Base-by-base conservation (phyloP, 2,888 invertebrate species). In the Junonia oenone region DNA sequence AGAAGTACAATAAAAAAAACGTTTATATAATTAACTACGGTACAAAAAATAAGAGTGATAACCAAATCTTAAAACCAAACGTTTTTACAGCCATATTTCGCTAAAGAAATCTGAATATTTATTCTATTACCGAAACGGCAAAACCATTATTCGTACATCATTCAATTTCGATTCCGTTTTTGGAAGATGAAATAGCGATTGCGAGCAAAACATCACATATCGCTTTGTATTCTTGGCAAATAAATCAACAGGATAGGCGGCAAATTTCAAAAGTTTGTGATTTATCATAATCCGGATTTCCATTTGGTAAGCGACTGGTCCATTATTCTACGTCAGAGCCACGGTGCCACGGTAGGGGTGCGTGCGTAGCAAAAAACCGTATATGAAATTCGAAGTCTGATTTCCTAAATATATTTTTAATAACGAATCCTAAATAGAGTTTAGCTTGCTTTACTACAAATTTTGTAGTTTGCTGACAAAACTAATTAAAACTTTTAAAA, bases 251-350 rank as follows among this genome's bases (percentile, higher is more conserved):
- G 72, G 75, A 77, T 83, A 81, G 78, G 77, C 80, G 82, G 76
- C 78, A 81, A 83, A 86, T 83, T 85, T 81, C 83, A 84, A 87
- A 86, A 88, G 78, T 86, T 88, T 85, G 80, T 85, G 87, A 88
- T 88, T 88, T 88, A 88, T 88, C 87, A 88, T 87, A 85, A 87
- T 86, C 82, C 78, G 78, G 75, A 85, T 84, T 84, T 81, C 86
- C 85, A 87, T 88, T 87, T 86, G 81, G 78, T 74, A 82, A 83
- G 77, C 78, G 81, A 75, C 70, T 73, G 80, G 78, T 83, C 86
- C 88, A 88, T 88, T 88, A 86, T 85, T 89, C 84, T 83, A 79
- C 75, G 88, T 89, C 88, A 87, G 71, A 77, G 80, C 77, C 85
- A 86, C 77, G 76, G 79, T 71, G 75, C n/a, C n/a, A n/a, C n/a